Percentiles rank a stretch among this genome's conserved stretches.
Evolutionary conservation across 2,797 vertebrate genomes (phyloP).

Genomic region (Pseudopleuronectes americanus): DNA sequence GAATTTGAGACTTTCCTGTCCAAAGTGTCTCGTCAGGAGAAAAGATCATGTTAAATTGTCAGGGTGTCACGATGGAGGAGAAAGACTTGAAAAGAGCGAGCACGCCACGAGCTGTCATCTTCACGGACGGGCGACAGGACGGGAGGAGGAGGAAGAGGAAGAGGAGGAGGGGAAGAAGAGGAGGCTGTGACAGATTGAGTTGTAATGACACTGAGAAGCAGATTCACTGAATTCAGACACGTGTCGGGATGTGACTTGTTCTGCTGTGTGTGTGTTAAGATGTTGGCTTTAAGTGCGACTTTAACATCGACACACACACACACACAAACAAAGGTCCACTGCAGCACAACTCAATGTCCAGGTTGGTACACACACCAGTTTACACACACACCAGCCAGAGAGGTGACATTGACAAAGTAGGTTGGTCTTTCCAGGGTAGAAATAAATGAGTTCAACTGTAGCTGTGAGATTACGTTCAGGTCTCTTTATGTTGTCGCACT

Average conservation of each 20-base stretch:
- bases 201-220: constrained; percentile 28
- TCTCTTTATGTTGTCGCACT: constrained; percentile 60
- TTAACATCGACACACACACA: neutral
- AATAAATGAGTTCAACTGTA: constrained; percentile 81
- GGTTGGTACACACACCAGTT: neutral
- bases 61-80: constrained; percentile 47
- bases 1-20: neutral
- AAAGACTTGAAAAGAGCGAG: constrained; percentile 47
- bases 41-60: constrained; percentile 50
- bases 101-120: constrained; percentile 13
- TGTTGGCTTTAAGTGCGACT: constrained; percentile 1
- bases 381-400: constrained; percentile 38
- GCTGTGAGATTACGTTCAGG: constrained; percentile 76
- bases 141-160: constrained; percentile 16
- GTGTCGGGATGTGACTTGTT: neutral
- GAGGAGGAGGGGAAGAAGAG: constrained; percentile 14
- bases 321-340: constrained; percentile 7
- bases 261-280: neutral
- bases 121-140: constrained; percentile 41
- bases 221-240: constrained; percentile 1
- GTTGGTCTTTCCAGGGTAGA: constrained; percentile 69
- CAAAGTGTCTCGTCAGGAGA: constrained; percentile 34
- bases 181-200: constrained; percentile 24
- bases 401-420: constrained; percentile 76
- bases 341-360: constrained; percentile 14